A percentile compares a stretch with the other conserved stretches of the same genome.
Conservation (phyloP, 1,140 invertebrate genomes). For the Elysia chlorotica region DNA sequence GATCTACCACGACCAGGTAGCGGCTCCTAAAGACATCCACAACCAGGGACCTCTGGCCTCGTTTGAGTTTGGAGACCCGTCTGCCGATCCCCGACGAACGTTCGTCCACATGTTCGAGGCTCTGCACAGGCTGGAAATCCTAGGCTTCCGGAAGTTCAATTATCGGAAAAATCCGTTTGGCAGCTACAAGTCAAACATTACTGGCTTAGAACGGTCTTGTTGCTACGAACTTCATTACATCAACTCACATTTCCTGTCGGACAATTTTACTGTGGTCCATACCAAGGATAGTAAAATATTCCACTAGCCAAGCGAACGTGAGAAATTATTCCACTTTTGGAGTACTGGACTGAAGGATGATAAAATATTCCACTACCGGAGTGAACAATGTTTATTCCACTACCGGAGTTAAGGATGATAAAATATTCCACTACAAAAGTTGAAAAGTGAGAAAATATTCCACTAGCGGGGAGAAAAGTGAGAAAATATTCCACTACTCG, state of each 20-base stretch:
- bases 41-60: too few species aligned
- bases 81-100: not conserved
- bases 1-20: not conserved
- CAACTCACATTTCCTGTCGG: constrained; percentile 39
- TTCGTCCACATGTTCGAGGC: constrained; percentile 40
- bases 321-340: too few species aligned
- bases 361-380: too few species aligned
- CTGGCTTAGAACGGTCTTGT: constrained; percentile 28
- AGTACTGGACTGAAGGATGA: too few species aligned
- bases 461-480: too few species aligned
- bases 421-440: too few species aligned
- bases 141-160: constrained; percentile 42
- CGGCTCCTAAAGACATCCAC: not conserved
- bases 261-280: constrained; percentile 31
- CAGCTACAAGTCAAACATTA: constrained; percentile 30
- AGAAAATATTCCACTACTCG: too few species aligned
- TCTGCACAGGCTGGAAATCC: constrained; percentile 26
- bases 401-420: too few species aligned
- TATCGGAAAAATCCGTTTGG: constrained; percentile 44
- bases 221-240: constrained; percentile 46
- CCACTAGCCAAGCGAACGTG: too few species aligned
- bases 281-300: constrained; percentile 26
- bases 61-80: too few species aligned
- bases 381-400: too few species aligned
- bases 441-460: too few species aligned